These are phyloP conservation scores for Aurelia aurita DNA, from an alignment of 30 jellyfish, hydroid and myxozoan species.

Conservation along the genomic window DNA sequence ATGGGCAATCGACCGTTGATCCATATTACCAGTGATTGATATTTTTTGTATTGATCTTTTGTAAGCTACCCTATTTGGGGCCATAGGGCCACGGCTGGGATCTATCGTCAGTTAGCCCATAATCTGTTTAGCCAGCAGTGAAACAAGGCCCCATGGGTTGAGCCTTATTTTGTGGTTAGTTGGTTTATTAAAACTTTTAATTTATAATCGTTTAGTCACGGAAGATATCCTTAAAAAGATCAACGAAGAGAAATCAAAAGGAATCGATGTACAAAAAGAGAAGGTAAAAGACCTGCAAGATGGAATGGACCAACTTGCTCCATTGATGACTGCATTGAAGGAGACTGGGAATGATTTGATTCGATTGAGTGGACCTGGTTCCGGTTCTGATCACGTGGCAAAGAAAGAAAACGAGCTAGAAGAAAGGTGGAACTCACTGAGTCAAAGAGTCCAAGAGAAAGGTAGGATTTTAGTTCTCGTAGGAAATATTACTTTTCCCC, in stretches of 20 bases:
- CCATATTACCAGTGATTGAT: too few relatives aligned
- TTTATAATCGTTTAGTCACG: conserved; percentile 4
- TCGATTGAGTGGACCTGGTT: conserved; percentile 92
- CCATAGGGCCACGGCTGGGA: too few relatives aligned
- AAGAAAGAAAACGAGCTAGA: conserved; percentile 74
- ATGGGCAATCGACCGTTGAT: too few relatives aligned
- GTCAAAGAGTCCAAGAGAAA: conserved; percentile 80
- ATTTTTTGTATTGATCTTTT: too few relatives aligned
- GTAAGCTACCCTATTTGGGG: too few relatives aligned
- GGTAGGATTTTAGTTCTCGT: conserved; percentile 4
- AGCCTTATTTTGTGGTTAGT: too few relatives aligned
- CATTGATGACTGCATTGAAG: conserved; percentile 70
- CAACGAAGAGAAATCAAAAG: conserved; percentile 91
- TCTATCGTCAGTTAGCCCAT: too few relatives aligned
- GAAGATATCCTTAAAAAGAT: conserved; percentile 67
- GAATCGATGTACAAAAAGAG: conserved; percentile 92
- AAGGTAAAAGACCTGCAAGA: conserved; percentile 87
- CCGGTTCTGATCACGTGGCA: conserved; percentile 75
- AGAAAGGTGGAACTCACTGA: conserved; percentile 85
- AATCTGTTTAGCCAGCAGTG: too few relatives aligned
- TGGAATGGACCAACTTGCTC: conserved; percentile 86
- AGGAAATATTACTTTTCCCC: too few relatives aligned
- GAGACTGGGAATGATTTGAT: conserved; percentile 89
- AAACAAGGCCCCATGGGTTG: too few relatives aligned
- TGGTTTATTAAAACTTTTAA: neutral